These are phyloP conservation scores for Oedothorax gibbosus DNA, from an alignment of 1,140 invertebrate species.

Conservation along the genomic window DNA sequence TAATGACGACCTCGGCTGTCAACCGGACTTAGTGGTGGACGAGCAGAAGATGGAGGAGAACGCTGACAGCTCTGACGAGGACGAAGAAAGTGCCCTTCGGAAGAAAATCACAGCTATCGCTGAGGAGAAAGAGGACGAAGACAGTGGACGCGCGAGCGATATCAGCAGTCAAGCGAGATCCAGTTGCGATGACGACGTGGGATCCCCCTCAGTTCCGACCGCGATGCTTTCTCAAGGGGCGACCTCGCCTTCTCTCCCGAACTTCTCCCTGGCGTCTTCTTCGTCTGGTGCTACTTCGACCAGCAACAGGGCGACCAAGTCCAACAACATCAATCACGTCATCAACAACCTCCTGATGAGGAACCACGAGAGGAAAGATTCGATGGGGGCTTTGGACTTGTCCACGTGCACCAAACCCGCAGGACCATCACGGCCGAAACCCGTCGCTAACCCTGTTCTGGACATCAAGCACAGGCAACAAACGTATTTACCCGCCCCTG, in stretches of 20 bases:
- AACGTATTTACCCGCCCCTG: constrained; percentile 31
- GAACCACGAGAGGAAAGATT: constrained; percentile 44
- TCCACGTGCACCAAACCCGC: constrained; percentile 26
- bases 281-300: background rate
- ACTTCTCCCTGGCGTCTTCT: background rate
- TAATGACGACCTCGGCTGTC: constrained; percentile 50
- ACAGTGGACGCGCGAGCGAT: constrained; percentile 55
- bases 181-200: constrained; percentile 57
- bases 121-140: constrained; percentile 50
- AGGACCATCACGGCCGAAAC: constrained; percentile 2
- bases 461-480: constrained; percentile 55
- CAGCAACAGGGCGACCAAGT: constrained; percentile 12
- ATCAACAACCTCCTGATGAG: constrained; percentile 16
- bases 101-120: constrained; percentile 47
- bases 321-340: constrained; percentile 33
- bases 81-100: constrained; percentile 41
- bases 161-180: constrained; percentile 48
- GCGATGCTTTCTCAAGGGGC: background rate
- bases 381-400: constrained; percentile 58
- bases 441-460: constrained; percentile 58
- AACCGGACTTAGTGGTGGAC: constrained; percentile 55
- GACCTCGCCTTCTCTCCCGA: background rate
- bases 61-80: constrained; percentile 52
- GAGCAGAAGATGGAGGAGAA: constrained; percentile 57
- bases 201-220: constrained; percentile 30